Percentiles rank a stretch among this genome's conserved stretches.
These are phyloP conservation scores for Temnothorax ravouxi DNA, from an alignment of 2,888 invertebrate species.

Conservation along the genomic window DNA sequence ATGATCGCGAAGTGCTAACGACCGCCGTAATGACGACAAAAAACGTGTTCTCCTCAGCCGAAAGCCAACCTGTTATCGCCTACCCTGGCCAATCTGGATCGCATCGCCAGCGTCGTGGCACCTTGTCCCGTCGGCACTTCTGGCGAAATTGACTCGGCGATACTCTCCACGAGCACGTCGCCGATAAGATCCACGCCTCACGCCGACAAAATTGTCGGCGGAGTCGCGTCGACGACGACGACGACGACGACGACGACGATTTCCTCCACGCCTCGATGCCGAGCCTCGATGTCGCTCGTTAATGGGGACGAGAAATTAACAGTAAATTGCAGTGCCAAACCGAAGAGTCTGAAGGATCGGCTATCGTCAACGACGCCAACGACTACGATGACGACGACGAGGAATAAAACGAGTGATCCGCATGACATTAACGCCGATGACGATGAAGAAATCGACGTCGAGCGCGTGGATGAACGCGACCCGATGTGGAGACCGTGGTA, in stretches of 20 bases:
- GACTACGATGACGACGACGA: constrained; percentile 78
- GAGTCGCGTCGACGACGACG: not conserved
- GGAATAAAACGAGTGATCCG: constrained; percentile 58
- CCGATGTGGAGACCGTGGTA: constrained; percentile 86
- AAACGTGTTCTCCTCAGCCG: constrained; percentile 55
- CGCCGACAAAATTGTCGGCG: constrained; percentile 32
- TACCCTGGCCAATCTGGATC: constrained; percentile 72
- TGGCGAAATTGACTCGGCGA: constrained; percentile 36
- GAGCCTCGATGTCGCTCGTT: not conserved
- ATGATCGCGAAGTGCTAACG: constrained; percentile 38
- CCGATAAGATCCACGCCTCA: constrained; percentile 5
- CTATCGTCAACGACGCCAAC: not conserved
- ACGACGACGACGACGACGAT: not conserved
- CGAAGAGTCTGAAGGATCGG: constrained; percentile 33
- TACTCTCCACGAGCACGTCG: constrained; percentile 26
- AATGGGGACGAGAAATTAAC: constrained; percentile 33
- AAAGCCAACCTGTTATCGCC: constrained; percentile 69
- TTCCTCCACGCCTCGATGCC: constrained; percentile 6
- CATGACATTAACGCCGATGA: constrained; percentile 74
- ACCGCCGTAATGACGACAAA: constrained; percentile 23
- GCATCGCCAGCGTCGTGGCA: constrained; percentile 70
- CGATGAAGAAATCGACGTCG: constrained; percentile 85
- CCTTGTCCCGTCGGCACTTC: constrained; percentile 55
- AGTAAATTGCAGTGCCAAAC: not conserved
- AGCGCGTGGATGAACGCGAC: constrained; percentile 82